Evolutionary conservation across 2,113 vertebrate genomes (phyloP).

Genomic region (Thamnophis sirtalis): DNA sequence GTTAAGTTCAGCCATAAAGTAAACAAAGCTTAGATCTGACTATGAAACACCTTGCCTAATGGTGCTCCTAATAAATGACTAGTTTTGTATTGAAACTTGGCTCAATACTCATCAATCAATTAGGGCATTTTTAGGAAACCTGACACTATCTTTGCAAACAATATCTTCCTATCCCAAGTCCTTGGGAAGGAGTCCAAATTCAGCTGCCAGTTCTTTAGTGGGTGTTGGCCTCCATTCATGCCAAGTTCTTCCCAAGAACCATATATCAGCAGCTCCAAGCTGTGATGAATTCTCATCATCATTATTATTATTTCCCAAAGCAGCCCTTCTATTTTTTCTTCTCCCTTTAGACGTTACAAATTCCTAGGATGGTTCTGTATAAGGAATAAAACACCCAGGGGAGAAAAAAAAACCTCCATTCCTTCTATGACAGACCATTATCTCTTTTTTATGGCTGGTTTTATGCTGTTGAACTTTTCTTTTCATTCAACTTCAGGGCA

Average conservation of each 20-base stretch:
- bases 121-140: too few relatives aligned
- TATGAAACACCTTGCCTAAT: too few relatives aligned
- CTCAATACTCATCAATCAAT: too few relatives aligned
- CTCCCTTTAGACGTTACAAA: background rate
- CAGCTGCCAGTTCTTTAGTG: background rate
- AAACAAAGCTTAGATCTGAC: too few relatives aligned
- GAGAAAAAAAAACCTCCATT: background rate
- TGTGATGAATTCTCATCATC: background rate
- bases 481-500: background rate
- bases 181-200: background rate
- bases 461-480: conserved; percentile 44
- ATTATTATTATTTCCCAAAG: background rate
- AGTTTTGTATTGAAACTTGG: too few relatives aligned
- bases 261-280: background rate
- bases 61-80: too few relatives aligned
- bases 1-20: too few relatives aligned
- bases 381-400: background rate
- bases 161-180: background rate
- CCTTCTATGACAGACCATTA: conserved; percentile 40
- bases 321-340: background rate
- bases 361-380: background rate
- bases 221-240: background rate
- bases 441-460: conserved; percentile 51
- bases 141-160: background rate
- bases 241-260: background rate